Evolutionary conservation across 2,113 vertebrate species (phyloP).

Genomic region (Caranx ignobilis): DNA sequence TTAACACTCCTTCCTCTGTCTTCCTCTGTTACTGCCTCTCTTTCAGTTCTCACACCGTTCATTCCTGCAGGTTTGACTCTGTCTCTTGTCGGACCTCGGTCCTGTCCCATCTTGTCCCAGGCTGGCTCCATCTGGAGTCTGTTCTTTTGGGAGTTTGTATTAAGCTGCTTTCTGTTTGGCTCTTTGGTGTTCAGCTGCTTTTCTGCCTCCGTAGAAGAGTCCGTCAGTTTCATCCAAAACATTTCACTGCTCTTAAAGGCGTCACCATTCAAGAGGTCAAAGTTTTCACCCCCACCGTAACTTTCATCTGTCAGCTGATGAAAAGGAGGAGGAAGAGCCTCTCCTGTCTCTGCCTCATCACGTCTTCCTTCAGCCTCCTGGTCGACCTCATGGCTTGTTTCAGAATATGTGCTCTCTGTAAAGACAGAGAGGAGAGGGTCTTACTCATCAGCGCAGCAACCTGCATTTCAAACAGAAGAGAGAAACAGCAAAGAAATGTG

Average conservation of each 20-base stretch:
- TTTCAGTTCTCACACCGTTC: fast-evolving
- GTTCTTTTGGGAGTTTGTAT: neutral
- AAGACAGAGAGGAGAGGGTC: neutral
- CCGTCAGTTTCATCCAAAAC: fast-evolving
- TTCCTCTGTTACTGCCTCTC: fast-evolving
- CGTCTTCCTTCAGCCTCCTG: neutral
- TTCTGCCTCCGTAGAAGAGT: fast-evolving
- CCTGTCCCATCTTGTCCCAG: neutral
- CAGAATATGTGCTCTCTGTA: neutral
- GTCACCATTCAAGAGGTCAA: neutral
- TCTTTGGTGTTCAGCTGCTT: neutral
- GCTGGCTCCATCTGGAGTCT: fast-evolving
- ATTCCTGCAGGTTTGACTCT: neutral
- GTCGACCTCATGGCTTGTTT: fast-evolving
- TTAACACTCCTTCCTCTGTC: too few relatives aligned
- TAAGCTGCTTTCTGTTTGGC: neutral
- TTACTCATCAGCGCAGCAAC: neutral
- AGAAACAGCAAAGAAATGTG: too few relatives aligned
- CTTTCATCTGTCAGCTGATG: neutral
- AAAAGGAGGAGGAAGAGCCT: neutral
- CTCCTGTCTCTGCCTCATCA: neutral
- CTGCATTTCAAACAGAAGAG: too few relatives aligned
- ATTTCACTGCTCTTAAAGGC: neutral
- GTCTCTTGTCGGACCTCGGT: fast-evolving
- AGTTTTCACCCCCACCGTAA: neutral